These are phyloP conservation scores for Myzus persicae DNA, from an alignment of 1,140 invertebrate species.

Conservation along the genomic window DNA sequence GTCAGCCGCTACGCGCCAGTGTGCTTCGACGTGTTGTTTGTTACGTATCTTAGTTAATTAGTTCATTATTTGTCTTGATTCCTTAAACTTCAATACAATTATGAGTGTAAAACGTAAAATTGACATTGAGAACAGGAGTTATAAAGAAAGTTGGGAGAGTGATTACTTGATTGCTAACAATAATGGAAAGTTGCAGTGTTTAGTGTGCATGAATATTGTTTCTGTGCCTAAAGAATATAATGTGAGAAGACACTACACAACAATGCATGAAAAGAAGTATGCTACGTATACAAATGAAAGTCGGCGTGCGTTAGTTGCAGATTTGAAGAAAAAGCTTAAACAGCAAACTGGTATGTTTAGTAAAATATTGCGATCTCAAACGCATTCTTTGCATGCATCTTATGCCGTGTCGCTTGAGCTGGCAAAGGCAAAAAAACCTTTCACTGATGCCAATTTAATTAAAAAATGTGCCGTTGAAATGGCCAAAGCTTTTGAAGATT, in stretches of 20 bases:
- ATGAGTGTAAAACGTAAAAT: too few species aligned
- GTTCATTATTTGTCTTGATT: too few species aligned
- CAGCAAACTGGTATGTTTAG: slow-evolving; percentile 55
- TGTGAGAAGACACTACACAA: slow-evolving; percentile 56
- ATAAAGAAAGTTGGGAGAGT: slow-evolving; percentile 42
- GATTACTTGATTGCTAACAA: slow-evolving; percentile 51
- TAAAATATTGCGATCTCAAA: slow-evolving; percentile 39
- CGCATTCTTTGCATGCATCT: slow-evolving; percentile 46
- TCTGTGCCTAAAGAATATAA: slow-evolving; percentile 54
- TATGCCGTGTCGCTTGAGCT: slow-evolving; percentile 44
- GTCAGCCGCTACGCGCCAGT: too few species aligned
- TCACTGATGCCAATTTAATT: slow-evolving; percentile 37
- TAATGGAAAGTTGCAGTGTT: slow-evolving; percentile 58
- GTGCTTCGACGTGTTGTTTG: too few species aligned
- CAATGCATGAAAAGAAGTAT: slow-evolving; percentile 56
- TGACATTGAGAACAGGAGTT: slow-evolving; percentile 35
- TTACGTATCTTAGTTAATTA: too few species aligned
- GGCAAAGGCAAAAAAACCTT: slow-evolving; percentile 29
- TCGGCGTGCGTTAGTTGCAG: slow-evolving; percentile 19
- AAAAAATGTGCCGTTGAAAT: slow-evolving; percentile 42
- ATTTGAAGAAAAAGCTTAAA: slow-evolving; percentile 52
- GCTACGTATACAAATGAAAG: slow-evolving; percentile 32
- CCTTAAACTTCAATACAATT: too few species aligned
- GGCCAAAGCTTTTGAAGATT: slow-evolving; percentile 55
- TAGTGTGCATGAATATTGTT: too few species aligned